Evolutionary conservation across 1,140 invertebrate species (phyloP).

Genomic region (Saccostrea cuccullata): DNA sequence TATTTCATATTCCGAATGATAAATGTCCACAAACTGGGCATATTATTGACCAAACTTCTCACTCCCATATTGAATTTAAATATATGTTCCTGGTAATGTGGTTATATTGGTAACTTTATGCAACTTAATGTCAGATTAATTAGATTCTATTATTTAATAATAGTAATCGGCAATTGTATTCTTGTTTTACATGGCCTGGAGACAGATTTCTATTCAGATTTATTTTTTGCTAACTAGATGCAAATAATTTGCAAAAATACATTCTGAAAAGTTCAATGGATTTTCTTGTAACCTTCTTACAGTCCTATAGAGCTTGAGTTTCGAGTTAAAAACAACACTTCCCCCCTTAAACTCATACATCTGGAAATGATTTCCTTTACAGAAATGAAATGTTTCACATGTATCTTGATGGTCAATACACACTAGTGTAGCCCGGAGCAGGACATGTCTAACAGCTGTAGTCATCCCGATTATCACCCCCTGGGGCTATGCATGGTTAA

Average conservation of each 20-base stretch:
- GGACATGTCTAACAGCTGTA: slow-evolving; percentile 12
- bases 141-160: slow-evolving; percentile 25
- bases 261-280: neutral
- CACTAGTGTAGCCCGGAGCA: neutral
- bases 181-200: neutral
- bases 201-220: neutral
- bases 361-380: slow-evolving; percentile 24
- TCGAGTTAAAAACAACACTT: neutral
- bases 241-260: slow-evolving; percentile 14
- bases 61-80: neutral
- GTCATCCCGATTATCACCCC: slow-evolving; percentile 22
- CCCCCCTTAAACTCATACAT: neutral
- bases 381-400: slow-evolving; percentile 32
- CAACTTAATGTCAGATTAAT: slow-evolving; percentile 23
- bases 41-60: slow-evolving; percentile 34
- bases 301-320: neutral
- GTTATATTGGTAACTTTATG: slow-evolving; percentile 25
- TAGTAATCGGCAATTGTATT: slow-evolving; percentile 8
- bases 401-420: slow-evolving; percentile 34
- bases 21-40: slow-evolving; percentile 11
- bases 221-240: slow-evolving; percentile 22
- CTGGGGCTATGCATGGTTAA: slow-evolving; percentile 18
- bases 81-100: slow-evolving; percentile 37
- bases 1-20: neutral
- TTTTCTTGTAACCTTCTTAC: neutral